These are phyloP conservation scores for Choreutis nemorana DNA, from an alignment of 2,888 invertebrate species.

Conservation along the genomic window DNA sequence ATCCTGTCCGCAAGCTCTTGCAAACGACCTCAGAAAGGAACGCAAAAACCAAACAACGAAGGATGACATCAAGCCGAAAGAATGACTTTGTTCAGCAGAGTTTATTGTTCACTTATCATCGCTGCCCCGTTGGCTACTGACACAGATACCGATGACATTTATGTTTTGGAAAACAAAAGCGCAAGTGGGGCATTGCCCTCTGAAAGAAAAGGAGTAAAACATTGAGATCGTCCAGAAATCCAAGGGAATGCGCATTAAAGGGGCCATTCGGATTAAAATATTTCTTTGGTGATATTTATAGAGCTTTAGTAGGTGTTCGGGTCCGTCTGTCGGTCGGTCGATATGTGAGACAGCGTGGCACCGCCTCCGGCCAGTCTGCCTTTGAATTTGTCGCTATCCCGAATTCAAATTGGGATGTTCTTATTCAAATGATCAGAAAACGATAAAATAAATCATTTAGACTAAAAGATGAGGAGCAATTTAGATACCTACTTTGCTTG, in stretches of 20 bases:
- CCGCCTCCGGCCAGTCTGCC: constrained; percentile 50
- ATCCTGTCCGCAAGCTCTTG: constrained; percentile 27
- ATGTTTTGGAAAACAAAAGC: constrained; percentile 25
- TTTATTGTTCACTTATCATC: constrained; percentile 32
- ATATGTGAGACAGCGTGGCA: constrained; percentile 63
- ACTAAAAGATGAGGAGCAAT: no score
- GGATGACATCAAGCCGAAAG: constrained; percentile 24
- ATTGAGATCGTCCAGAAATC: constrained; percentile 37
- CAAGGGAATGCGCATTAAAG: constrained; percentile 56
- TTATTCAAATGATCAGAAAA: no score
- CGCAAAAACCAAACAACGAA: constrained; percentile 10
- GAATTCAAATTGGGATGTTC: no score
- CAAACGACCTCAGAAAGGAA: constrained; percentile 9
- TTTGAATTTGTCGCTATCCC: constrained; percentile 45
- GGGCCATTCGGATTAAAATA: constrained; percentile 63
- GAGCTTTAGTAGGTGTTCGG: constrained; percentile 57
- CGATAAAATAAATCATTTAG: no score
- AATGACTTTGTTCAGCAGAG: constrained; percentile 21
- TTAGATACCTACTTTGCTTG: no score
- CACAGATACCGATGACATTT: constrained; percentile 35
- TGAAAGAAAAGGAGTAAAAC: constrained; percentile 26
- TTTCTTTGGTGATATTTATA: constrained; percentile 59
- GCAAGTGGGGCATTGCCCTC: constrained; percentile 39
- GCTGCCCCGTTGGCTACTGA: constrained; percentile 36
- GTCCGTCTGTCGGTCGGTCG: constrained; percentile 46